Conservation (phyloP, 1,140 invertebrate genomes). For the Spodoptera frugiperda region DNA sequence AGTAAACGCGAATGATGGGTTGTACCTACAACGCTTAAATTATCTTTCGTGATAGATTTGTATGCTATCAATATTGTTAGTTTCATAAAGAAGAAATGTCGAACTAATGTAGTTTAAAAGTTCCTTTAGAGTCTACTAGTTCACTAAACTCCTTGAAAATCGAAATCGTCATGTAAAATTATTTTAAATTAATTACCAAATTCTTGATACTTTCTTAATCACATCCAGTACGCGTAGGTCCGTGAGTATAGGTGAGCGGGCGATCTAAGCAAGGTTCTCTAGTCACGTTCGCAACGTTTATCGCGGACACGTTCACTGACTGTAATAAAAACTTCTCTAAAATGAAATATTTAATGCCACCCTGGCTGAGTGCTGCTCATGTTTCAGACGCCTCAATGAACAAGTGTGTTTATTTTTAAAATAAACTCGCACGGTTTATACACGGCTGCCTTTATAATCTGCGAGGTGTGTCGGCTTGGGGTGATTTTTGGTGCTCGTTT, state of each 20-base stretch:
- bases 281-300: slow-evolving; percentile 78
- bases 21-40: too few species aligned
- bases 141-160: too few species aligned
- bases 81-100: too few species aligned
- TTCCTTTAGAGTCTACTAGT: too few species aligned
- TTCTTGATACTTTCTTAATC: background rate
- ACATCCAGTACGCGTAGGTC: slow-evolving; percentile 27
- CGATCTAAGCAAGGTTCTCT: slow-evolving; percentile 70
- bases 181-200: background rate
- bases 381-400: slow-evolving; percentile 53
- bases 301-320: slow-evolving; percentile 78
- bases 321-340: slow-evolving; percentile 85
- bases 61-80: too few species aligned
- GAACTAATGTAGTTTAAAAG: too few species aligned
- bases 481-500: slow-evolving; percentile 22
- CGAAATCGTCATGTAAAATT: background rate
- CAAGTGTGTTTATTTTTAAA: slow-evolving; percentile 54
- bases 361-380: slow-evolving; percentile 46
- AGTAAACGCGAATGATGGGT: too few species aligned
- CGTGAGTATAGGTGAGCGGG: slow-evolving; percentile 37
- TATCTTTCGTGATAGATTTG: too few species aligned
- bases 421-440: slow-evolving; percentile 42
- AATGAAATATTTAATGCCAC: slow-evolving; percentile 84
- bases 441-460: slow-evolving; percentile 35
- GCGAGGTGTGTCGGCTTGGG: slow-evolving; percentile 18